phyloP scores from a whole-genome alignment of 1,140 invertebrate genomes.

The Trichonephila clavata region DNA sequence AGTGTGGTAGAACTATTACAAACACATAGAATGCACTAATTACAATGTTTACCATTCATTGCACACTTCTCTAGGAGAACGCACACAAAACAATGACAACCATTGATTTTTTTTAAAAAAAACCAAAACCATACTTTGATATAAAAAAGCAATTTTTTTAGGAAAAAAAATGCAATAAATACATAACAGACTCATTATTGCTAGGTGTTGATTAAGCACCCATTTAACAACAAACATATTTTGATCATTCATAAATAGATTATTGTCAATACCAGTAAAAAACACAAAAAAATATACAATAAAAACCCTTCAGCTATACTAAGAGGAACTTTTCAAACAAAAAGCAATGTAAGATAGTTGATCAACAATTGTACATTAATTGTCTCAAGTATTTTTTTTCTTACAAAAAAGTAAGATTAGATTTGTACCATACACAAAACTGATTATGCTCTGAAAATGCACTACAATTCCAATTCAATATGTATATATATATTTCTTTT shows the following conservation, averaged over 20 bases:
- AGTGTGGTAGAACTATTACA: constrained; percentile 65
- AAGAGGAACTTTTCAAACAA: constrained; percentile 11
- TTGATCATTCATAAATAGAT: constrained; percentile 49
- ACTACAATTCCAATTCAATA: not conserved
- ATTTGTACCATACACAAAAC: constrained; percentile 33
- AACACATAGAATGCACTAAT: not conserved
- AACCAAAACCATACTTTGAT: constrained; percentile 35
- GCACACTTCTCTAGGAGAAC: constrained; percentile 2
- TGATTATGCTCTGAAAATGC: not conserved
- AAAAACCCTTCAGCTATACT: not conserved
- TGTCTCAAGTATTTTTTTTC: not conserved
- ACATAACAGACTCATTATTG: constrained; percentile 41
- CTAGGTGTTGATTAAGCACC: not conserved
- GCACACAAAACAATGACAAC: not conserved
- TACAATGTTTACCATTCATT: not conserved
- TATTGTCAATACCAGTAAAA: not conserved
- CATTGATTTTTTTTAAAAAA: not conserved
- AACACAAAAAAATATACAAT: constrained; percentile 15
- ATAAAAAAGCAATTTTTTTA: constrained; percentile 27
- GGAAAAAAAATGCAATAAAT: constrained; percentile 27
- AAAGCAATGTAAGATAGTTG: constrained; percentile 30
- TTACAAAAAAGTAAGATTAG: not conserved
- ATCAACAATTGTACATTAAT: constrained; percentile 5
- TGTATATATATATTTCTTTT: not conserved
- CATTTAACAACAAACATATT: constrained; percentile 9